A percentile compares a stretch with the other conserved stretches of the same genome.
These are phyloP conservation scores for Marmota monax DNA, from an alignment of 2,113 vertebrate species.

Conservation along the genomic window DNA sequence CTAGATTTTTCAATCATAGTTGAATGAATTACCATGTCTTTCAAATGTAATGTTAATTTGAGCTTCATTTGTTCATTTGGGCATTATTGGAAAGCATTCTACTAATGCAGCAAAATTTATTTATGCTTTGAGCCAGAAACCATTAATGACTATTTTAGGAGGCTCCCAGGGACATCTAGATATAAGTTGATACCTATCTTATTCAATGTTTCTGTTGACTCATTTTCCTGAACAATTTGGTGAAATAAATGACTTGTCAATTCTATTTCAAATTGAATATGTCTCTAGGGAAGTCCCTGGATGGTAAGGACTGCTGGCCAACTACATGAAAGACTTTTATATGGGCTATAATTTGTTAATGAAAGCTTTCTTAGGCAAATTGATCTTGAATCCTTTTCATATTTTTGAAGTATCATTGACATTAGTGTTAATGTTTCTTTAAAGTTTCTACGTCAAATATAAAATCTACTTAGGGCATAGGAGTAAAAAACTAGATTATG, in stretches of 20 bases:
- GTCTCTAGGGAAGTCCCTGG: neutral
- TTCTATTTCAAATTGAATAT: constrained; percentile 34
- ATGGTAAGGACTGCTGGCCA: neutral
- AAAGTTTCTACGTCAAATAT: neutral
- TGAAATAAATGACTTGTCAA: constrained; percentile 47
- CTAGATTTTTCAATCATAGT: neutral
- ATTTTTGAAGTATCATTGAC: constrained; percentile 17
- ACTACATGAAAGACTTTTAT: neutral
- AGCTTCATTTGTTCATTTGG: neutral
- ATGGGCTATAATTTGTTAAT: neutral
- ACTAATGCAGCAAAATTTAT: constrained; percentile 24
- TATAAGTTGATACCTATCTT: constrained; percentile 8
- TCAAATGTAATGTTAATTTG: neutral
- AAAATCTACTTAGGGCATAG: neutral
- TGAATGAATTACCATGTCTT: neutral
- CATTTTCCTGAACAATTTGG: constrained; percentile 14
- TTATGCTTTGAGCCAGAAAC: constrained; percentile 13
- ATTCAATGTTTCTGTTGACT: constrained; percentile 14
- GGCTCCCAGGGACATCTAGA: neutral
- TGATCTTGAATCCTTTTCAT: constrained; percentile 14
- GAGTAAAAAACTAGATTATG: neutral
- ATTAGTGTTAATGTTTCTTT: neutral
- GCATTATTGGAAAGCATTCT: constrained; percentile 21
- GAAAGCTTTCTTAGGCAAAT: constrained; percentile 50
- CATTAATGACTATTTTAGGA: constrained; percentile 27